Evolutionary conservation across 2,797 vertebrate genomes (phyloP).

Genomic region (Erpetoichthys calabaricus): DNA sequence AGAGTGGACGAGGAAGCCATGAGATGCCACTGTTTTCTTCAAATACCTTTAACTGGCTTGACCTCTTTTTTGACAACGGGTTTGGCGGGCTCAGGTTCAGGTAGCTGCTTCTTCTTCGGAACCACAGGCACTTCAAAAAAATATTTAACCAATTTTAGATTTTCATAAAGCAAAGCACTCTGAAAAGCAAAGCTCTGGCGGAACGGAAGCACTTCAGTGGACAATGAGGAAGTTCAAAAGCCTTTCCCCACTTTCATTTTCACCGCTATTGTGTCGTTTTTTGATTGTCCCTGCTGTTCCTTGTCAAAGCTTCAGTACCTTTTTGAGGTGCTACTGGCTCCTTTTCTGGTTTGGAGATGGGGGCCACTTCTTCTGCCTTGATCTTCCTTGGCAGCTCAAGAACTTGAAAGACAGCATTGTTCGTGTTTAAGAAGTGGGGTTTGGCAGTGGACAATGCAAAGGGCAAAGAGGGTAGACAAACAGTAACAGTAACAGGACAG

Average conservation of each 20-base stretch:
- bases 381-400: slow-evolving; percentile 45
- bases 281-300: too few relatives aligned
- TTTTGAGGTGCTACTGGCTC: slow-evolving; percentile 21
- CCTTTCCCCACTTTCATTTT: too few relatives aligned
- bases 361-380: slow-evolving; percentile 38
- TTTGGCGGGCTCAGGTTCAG: slow-evolving; percentile 11
- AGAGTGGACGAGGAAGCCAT: too few relatives aligned
- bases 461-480: too few relatives aligned
- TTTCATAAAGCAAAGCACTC: not conserved
- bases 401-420: slow-evolving; percentile 46
- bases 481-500: too few relatives aligned
- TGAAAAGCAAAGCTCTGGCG: too few relatives aligned
- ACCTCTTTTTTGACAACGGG: slow-evolving; percentile 32
- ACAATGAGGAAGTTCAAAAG: too few relatives aligned
- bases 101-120: slow-evolving; percentile 8
- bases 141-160: slow-evolving; percentile 8
- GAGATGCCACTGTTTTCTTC: not conserved
- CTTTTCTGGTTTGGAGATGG: slow-evolving; percentile 20
- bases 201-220: too few relatives aligned
- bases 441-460: too few relatives aligned
- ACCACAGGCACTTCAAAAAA: slow-evolving; percentile 18
- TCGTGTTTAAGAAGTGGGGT: not conserved
- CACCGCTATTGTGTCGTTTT: too few relatives aligned
- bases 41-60: slow-evolving; percentile 51
- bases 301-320: slow-evolving; percentile 27